Conservation (phyloP, 2,113 vertebrate species). For the Actenoides lindsayi region DNA sequence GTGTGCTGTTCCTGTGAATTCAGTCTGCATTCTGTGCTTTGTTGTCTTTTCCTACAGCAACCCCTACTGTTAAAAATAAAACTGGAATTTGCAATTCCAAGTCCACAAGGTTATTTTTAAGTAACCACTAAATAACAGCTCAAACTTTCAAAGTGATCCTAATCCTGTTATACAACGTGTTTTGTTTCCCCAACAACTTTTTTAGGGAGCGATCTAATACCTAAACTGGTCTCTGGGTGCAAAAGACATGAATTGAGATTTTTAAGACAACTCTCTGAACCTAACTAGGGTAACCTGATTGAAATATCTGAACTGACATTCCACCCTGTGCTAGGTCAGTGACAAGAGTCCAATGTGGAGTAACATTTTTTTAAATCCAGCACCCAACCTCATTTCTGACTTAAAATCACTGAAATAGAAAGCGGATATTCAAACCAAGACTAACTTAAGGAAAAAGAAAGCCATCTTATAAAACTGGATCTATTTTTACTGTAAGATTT, state of each 20-base stretch:
- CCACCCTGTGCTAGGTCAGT: not conserved
- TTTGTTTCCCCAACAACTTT: constrained; percentile 36
- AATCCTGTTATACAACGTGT: constrained; percentile 56
- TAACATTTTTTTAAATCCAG: not conserved
- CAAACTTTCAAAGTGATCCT: constrained; percentile 22
- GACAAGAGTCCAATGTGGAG: not conserved
- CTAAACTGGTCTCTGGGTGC: not conserved
- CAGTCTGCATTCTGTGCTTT: not conserved
- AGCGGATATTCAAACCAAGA: not conserved
- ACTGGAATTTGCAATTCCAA: constrained; percentile 13
- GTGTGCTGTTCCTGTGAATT: not conserved
- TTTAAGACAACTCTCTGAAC: not conserved
- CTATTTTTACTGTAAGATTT: not conserved
- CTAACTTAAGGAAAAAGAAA: not conserved
- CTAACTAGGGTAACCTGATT: not conserved
- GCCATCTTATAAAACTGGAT: not conserved
- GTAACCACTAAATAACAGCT: not conserved
- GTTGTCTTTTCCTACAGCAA: constrained; percentile 54
- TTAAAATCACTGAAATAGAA: not conserved
- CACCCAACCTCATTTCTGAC: not conserved
- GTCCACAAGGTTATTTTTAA: constrained; percentile 28
- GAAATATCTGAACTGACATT: constrained; percentile 26
- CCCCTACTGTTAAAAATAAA: constrained; percentile 62
- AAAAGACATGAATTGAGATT: constrained; percentile 19
- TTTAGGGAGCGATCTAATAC: not conserved